phyloP scores from a whole-genome alignment of 2,797 vertebrate species.

The Parotocinclus haroldoi region DNA sequence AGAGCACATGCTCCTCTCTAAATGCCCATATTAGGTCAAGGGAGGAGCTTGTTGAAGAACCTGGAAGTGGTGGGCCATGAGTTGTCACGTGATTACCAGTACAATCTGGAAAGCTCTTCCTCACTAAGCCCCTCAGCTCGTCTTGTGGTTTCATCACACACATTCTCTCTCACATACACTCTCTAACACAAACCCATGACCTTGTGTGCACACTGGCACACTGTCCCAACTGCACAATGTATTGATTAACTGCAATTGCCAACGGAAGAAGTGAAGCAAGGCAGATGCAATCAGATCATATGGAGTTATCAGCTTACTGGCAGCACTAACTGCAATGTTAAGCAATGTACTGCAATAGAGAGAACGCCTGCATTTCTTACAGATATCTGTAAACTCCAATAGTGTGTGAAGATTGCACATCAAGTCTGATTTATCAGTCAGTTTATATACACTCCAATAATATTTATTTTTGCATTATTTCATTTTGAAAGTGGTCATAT shows the following conservation, averaged over 20 bases:
- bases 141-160: slow-evolving; percentile 12
- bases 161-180: neutral
- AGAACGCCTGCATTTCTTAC: slow-evolving; percentile 14
- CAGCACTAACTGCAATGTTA: slow-evolving; percentile 34
- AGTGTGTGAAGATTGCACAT: slow-evolving; percentile 12
- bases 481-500: too few species aligned
- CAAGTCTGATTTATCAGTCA: neutral
- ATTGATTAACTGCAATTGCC: slow-evolving; percentile 35
- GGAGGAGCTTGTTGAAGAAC: slow-evolving; percentile 41
- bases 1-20: slow-evolving; percentile 23
- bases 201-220: neutral
- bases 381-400: slow-evolving; percentile 35
- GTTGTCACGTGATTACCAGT: slow-evolving; percentile 65
- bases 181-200: neutral
- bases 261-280: neutral
- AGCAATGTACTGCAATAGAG: slow-evolving; percentile 37
- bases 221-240: slow-evolving; percentile 8
- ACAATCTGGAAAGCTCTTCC: slow-evolving; percentile 37
- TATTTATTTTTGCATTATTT: too few species aligned
- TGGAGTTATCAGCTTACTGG: slow-evolving; percentile 31
- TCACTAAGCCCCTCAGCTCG: slow-evolving; percentile 13
- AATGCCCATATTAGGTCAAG: slow-evolving; percentile 62
- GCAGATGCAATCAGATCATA: slow-evolving; percentile 30
- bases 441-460: too few species aligned
- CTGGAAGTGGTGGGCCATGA: slow-evolving; percentile 63